A percentile compares a stretch with the other conserved stretches of the same genome.
phyloP scores from a whole-genome alignment of 37 sponge, comb jelly and placozoan genomes.

The Geodia barretti region DNA sequence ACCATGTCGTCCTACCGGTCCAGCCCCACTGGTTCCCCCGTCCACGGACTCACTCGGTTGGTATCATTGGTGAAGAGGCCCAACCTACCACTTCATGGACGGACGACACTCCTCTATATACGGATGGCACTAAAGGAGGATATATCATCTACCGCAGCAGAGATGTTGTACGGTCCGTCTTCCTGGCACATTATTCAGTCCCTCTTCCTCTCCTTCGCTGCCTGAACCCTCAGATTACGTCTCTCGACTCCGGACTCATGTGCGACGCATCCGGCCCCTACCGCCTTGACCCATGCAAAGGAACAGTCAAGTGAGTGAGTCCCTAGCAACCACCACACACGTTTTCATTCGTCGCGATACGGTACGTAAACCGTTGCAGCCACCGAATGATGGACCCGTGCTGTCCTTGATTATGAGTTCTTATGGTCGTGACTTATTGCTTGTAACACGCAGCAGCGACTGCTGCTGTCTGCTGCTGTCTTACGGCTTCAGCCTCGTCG shows the following conservation, averaged over 20 bases:
- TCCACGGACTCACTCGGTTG: conserved; percentile 46
- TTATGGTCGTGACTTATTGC: no score
- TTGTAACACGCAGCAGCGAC: no score
- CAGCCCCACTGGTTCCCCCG: no score
- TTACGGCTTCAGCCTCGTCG: no score
- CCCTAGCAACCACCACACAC: conserved; percentile 51
- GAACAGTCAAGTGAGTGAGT: conserved; percentile 9
- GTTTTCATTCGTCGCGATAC: conserved; percentile 68
- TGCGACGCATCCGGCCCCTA: conserved; percentile 23
- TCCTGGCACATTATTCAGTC: conserved; percentile 66
- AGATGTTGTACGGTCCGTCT: conserved; percentile 74
- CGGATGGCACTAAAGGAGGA: conserved; percentile 64
- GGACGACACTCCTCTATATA: conserved; percentile 71
- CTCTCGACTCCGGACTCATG: conserved; percentile 24
- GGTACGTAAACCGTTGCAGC: conserved; percentile 58
- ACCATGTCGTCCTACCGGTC: no score
- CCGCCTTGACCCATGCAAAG: conserved; percentile 26
- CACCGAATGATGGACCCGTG: conserved; percentile 73
- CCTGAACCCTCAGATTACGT: conserved; percentile 41
- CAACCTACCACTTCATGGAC: no score
- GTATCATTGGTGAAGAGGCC: conserved; percentile 63
- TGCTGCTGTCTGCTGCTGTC: no score
- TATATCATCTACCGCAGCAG: conserved; percentile 50
- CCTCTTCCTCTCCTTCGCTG: conserved; percentile 26
- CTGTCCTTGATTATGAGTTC: no score